Conservation (phyloP, 2,113 vertebrate genomes). For the Alaudala cheleensis region DNA sequence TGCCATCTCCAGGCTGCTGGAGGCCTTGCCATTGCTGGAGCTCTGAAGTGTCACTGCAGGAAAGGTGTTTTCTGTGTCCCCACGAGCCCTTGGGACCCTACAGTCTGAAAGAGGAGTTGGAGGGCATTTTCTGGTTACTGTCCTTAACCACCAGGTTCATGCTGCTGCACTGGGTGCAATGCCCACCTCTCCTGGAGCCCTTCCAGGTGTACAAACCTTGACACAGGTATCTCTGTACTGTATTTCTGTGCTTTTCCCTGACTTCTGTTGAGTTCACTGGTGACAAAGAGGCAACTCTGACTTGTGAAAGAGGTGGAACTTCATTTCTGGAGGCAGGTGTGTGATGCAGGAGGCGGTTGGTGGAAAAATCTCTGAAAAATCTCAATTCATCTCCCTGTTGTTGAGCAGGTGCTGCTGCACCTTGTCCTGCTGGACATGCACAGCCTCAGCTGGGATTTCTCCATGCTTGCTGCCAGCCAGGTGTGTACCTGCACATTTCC, state of each 20-base stretch:
- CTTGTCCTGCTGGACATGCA: background rate
- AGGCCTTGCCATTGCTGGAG: background rate
- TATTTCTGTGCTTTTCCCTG: background rate
- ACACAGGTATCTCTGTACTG: slow-evolving; percentile 11
- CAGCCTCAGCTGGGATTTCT: background rate
- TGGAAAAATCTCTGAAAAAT: background rate
- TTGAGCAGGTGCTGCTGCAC: background rate
- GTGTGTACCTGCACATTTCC: background rate
- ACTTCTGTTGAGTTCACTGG: background rate
- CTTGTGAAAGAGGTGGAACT: background rate
- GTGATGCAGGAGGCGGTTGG: background rate
- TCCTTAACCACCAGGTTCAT: background rate
- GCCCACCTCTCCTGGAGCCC: background rate
- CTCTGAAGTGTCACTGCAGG: background rate
- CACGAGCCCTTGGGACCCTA: background rate
- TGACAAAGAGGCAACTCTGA: background rate
- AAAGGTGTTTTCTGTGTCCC: background rate
- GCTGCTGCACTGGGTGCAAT: slow-evolving; percentile 33
- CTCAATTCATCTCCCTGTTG: background rate
- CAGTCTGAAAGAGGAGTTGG: background rate
- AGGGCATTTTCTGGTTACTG: background rate
- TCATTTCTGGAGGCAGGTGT: background rate
- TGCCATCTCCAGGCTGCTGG: background rate
- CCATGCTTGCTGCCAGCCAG: background rate
- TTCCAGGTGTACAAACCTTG: background rate